These are phyloP conservation scores for Danaus melanippus DNA, from an alignment of 1,140 invertebrate genomes.

Conservation along the genomic window DNA sequence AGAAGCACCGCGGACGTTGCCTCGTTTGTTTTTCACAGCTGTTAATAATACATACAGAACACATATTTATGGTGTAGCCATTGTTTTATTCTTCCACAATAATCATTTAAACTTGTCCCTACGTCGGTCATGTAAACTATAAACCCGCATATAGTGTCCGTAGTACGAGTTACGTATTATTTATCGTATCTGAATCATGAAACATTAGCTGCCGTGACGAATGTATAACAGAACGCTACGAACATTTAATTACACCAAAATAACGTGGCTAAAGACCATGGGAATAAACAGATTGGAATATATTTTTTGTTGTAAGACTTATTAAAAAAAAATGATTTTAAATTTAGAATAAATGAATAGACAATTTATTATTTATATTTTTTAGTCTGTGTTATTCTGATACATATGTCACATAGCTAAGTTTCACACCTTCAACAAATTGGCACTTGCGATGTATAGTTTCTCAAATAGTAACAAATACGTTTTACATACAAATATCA, in stretches of 20 bases:
- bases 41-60: constrained; percentile 27
- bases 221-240: constrained; percentile 17
- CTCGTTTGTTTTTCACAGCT: constrained; percentile 25
- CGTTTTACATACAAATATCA: too few relatives aligned
- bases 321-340: background rate
- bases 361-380: background rate
- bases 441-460: too few relatives aligned
- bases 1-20: constrained; percentile 36
- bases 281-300: constrained; percentile 10
- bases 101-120: too few relatives aligned
- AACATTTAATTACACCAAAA: constrained; percentile 21
- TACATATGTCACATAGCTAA: constrained; percentile 15
- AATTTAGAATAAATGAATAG: background rate
- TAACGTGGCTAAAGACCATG: constrained; percentile 21
- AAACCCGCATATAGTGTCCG: too few relatives aligned
- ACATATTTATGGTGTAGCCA: too few relatives aligned
- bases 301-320: constrained; percentile 12
- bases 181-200: constrained; percentile 13
- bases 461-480: too few relatives aligned
- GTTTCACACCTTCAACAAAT: constrained; percentile 2
- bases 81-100: too few relatives aligned
- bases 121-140: too few relatives aligned
- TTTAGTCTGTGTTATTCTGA: constrained; percentile 20
- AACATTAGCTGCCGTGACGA: constrained; percentile 22
- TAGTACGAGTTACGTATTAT: too few relatives aligned